These are phyloP conservation scores for Lepidotrigona ventralis DNA, from an alignment of 1,140 invertebrate genomes.

Conservation along the genomic window DNA sequence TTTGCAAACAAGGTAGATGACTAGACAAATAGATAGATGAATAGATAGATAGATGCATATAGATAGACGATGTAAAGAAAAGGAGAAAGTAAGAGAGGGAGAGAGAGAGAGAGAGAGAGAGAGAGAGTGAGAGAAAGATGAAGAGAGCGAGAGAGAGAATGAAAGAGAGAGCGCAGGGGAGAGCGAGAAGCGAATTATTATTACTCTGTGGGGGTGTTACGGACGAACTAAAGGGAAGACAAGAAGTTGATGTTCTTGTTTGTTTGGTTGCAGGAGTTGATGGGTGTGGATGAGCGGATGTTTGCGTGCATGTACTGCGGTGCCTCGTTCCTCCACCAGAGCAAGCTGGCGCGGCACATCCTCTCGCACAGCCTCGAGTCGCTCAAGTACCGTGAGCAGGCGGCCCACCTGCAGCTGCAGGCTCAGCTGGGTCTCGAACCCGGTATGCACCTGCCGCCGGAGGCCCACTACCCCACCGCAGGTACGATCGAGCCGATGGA, in stretches of 20 bases:
- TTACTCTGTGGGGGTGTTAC: constrained; percentile 55
- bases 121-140: constrained; percentile 46
- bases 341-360: constrained; percentile 93
- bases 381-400: constrained; percentile 89
- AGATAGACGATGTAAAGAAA: background rate
- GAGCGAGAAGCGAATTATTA: constrained; percentile 24
- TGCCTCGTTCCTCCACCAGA: constrained; percentile 91
- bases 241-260: constrained; percentile 96
- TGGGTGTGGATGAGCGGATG: constrained; percentile 85
- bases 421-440: constrained; percentile 76
- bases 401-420: constrained; percentile 81
- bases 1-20: constrained; percentile 8
- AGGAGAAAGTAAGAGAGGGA: constrained; percentile 28
- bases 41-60: constrained; percentile 9
- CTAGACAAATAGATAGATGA: constrained; percentile 40
- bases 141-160: constrained; percentile 23
- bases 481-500: constrained; percentile 78
- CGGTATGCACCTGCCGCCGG: constrained; percentile 76
- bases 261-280: constrained; percentile 94
- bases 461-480: constrained; percentile 79
- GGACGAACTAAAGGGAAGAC: constrained; percentile 64
- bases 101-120: constrained; percentile 33
- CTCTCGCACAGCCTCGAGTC: constrained; percentile 92
- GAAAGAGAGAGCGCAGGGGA: constrained; percentile 48
- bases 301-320: constrained; percentile 93